These are phyloP conservation scores for Turritopsis rubra DNA, from an alignment of 30 jellyfish, hydroid and myxozoan genomes.

Conservation along the genomic window DNA sequence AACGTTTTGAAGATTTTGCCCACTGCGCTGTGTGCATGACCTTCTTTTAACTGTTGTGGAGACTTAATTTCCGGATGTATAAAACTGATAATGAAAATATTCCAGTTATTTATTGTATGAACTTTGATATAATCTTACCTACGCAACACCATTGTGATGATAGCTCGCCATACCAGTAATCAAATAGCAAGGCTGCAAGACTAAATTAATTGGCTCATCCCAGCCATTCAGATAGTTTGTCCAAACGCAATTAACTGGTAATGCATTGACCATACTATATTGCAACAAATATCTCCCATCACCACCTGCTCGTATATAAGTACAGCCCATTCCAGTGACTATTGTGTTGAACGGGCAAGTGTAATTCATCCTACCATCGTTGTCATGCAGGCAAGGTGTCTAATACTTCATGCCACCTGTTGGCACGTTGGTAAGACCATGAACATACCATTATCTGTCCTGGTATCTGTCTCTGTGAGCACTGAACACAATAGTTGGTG, in stretches of 20 bases:
- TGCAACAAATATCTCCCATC: not conserved
- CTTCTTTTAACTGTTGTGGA: too few species aligned
- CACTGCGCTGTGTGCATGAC: too few species aligned
- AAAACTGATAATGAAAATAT: too few species aligned
- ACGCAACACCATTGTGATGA: not conserved
- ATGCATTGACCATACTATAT: not conserved
- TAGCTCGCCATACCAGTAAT: not conserved
- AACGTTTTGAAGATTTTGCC: too few species aligned
- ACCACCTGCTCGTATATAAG: not conserved
- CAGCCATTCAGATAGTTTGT: not conserved
- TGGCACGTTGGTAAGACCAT: not conserved
- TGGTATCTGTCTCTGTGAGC: not conserved
- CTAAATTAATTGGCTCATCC: not conserved
- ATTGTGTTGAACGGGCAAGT: not conserved
- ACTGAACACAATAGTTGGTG: not conserved
- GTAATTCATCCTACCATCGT: not conserved
- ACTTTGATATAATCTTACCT: not conserved
- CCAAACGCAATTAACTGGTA: not conserved
- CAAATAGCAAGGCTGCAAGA: not conserved
- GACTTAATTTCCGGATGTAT: too few species aligned
- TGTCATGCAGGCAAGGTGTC: not conserved
- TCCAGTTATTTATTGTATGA: not conserved
- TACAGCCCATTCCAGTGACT: not conserved
- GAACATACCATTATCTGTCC: not conserved
- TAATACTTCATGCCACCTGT: not conserved